Percentiles rank a stretch among this genome's conserved stretches.
Conservation (phyloP, 2,797 vertebrate genomes). For the Enteromius anoplus region DNA sequence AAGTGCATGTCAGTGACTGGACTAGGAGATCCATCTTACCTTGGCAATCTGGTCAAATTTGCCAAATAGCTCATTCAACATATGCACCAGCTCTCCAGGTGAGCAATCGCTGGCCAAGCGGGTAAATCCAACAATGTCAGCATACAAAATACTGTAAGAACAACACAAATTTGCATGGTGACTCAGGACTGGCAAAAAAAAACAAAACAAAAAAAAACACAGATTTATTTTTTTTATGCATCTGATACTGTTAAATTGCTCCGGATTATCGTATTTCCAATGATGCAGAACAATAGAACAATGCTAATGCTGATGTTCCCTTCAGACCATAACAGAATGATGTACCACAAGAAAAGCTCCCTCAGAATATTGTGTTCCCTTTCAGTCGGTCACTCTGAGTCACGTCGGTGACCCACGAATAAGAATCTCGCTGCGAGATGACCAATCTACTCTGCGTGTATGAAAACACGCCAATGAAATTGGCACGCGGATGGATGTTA, state of each 20-base stretch:
- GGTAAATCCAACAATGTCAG: conserved; percentile 96
- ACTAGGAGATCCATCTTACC: conserved; percentile 72
- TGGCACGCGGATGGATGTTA: too few species aligned
- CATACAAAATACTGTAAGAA: conserved; percentile 88
- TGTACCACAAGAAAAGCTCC: background rate
- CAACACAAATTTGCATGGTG: conserved; percentile 30
- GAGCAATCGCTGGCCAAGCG: conserved; percentile 96
- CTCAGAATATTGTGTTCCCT: background rate
- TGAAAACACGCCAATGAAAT: too few species aligned
- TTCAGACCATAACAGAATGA: conserved; percentile 3
- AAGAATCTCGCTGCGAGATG: too few species aligned
- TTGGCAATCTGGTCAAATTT: conserved; percentile 99
- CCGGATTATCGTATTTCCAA: background rate
- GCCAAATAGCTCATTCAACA: conserved; percentile 96
- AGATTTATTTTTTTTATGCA: background rate
- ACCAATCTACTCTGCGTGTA: too few species aligned
- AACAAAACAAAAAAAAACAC: background rate
- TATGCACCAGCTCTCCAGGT: conserved; percentile 93
- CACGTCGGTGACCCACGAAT: too few species aligned
- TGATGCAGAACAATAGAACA: background rate
- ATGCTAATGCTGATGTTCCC: background rate
- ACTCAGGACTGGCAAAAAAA: background rate
- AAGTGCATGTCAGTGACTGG: background rate
- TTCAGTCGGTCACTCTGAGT: too few species aligned
- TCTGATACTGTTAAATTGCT: background rate